Evolutionary conservation across 2,888 invertebrate species (phyloP), one percentile per base, ranked within the genome.

Genomic region (Papilio protenor): DNA sequence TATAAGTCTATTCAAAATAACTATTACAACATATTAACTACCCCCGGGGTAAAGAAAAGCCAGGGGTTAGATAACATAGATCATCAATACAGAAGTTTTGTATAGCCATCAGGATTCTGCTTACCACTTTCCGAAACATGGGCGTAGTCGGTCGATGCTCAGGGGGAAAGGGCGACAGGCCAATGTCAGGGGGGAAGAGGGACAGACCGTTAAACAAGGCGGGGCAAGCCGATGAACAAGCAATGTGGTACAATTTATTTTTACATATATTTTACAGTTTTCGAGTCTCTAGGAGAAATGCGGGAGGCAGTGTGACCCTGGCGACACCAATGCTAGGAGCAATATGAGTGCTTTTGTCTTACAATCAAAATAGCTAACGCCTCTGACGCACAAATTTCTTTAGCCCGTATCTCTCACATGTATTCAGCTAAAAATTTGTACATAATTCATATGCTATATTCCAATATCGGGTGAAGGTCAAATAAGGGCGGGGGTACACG

Each of bases 401-500:
- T 64, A 64, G 3, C n/a, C 5, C 40, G 23, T 59, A 47, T n/a
- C 12, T 14, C n/a, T 74, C 21, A 59, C 70, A 77, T 77, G 52
- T 23, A 77, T 61, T 16, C 21, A 8, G 69, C 47, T 33, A 45
- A 57, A 69, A 70, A 61, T 75, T 71, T 75, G 61, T 69, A 52
- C 74, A 75, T 77, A 75, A 77, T 77, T 52, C 61, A 61, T 45
- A 74, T 45, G 61, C 40, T 52, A 71, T 72, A 61, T 75, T 57
- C 64, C 52, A 72, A 78, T 27, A 27, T 55, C 61, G 21, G 40
- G n/a, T 71, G 78, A 78, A 78, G 78, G 78, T 78, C 78, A 33
- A 49, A 64, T 27, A 45, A 49, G 27, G 59, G 16, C 1, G 59
- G 74, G 61, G 14, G 45, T 47, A 70, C 18, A n/a, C 71, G 10